Base-by-base conservation (phyloP, 2,797 vertebrate genomes). In the Coracias cyanogaster region DNA sequence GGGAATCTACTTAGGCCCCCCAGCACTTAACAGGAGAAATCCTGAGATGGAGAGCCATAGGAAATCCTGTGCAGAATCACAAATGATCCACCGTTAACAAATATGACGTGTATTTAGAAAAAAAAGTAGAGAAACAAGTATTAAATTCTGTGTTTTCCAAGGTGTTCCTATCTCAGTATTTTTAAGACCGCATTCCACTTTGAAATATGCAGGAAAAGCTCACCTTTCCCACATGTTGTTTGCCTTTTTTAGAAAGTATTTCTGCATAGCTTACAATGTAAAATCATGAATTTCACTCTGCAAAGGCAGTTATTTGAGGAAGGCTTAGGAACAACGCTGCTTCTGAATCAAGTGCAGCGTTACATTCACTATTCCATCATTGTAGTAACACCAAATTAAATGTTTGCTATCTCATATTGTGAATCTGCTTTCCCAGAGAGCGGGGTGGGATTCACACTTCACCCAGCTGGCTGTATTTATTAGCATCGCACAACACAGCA, bases 331-430 rank as follows among this genome's bases (percentile, higher is more conserved):
- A 46, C 48, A 73, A 2, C n/a, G 26, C 28, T 80, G 52, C 48
- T 81, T 70, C 19, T 80, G 64, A 89, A 85, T 91, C 29, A 80
- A 80, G 29, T 71, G 64, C 52, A 76, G 1, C 45, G 26, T 85
- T 93, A 24, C n/a, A n/a, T 86, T 90, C 65, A 70, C 3, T 85
- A 39, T 46, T 76, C 20, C 35, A 31, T 86, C 76, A 81, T 86
- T 25, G 10, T 28, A 80, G 78, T 89, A 89, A 51, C 46, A 82
- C 90, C 89, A 92, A 65, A 89, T 90, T 60, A 76, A 91, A 67
- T 85, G 57, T 87, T 95, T 92, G 65, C 81, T 89, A 1, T 82
- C 41, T 71, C 82, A n/a, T 2, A 16, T 51, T 67, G 45, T 67
- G 65, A 54, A 20, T 82, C 54, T 83, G 66, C 57, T 92, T 78